These are phyloP conservation scores for Scytalopus superciliaris DNA, from an alignment of 2,113 vertebrate genomes.

Conservation along the genomic window DNA sequence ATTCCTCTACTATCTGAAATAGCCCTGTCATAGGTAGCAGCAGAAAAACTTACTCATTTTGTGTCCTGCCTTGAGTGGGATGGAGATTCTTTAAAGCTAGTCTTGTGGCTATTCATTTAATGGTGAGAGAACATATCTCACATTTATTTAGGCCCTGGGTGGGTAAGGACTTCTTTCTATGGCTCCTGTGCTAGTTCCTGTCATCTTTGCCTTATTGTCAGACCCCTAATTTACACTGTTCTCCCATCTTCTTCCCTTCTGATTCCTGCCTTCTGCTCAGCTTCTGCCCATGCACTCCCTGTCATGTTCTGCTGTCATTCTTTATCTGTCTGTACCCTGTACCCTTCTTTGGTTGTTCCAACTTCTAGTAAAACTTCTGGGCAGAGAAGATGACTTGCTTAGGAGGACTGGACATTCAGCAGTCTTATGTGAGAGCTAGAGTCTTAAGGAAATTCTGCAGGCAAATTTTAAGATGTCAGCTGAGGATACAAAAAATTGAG, in stretches of 20 bases:
- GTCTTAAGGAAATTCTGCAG: background rate
- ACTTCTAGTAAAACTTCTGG: background rate
- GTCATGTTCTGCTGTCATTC: background rate
- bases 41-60: background rate
- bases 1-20: background rate
- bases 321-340: background rate
- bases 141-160: background rate
- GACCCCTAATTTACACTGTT: background rate
- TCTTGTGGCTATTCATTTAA: background rate
- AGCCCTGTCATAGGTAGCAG: background rate
- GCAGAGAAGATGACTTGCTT: background rate
- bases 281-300: background rate
- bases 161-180: background rate
- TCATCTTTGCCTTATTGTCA: background rate
- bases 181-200: background rate
- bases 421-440: background rate
- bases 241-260: background rate
- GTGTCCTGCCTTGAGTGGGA: background rate
- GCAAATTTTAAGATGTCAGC: background rate
- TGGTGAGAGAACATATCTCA: background rate
- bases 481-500: background rate
- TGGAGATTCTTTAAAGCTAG: background rate
- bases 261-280: background rate
- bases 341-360: background rate
- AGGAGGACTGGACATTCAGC: background rate